Base-by-base conservation (phyloP, 1,140 invertebrate genomes). In the Pemphigus obesinymphae region DNA sequence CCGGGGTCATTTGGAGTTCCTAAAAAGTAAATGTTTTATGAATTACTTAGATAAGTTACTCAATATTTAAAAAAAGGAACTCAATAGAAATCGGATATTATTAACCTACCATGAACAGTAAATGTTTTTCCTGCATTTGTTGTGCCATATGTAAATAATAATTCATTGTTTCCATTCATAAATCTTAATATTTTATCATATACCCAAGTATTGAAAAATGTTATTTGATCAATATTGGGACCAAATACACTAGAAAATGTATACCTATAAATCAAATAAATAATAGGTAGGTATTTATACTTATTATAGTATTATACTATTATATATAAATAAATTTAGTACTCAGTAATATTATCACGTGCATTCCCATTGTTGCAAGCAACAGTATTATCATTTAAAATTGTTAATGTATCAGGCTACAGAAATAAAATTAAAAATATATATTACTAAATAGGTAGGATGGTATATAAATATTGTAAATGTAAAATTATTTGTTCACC, bases 41-140 rank as follows among this genome's bases (percentile, higher is more conserved):
- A 6, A 45, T 45, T 45, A 5, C 1, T 45, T 45, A 40, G n/a
- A n/a, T n/a, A n/a, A n/a, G n/a, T n/a, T n/a, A n/a, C n/a, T n/a
- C n/a, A n/a, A n/a, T n/a, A n/a, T n/a, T n/a, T n/a, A n/a, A n/a
- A n/a, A n/a, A n/a, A n/a, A n/a, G 8, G 43, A 45, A 6, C 13
- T 45, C 10, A 7, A 45, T n/a, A 45, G 8, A 34, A 34, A 78
- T 68, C 26, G 2, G n/a, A 29, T 23, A 8, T n/a, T n/a, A 50
- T 43, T 37, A 82, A 66, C 72, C 76, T 86, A 90, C 90, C 90
- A 86, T 95, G 92, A 63, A 97, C 90, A 0, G 96, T 97, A 85
- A 91, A 96, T 0, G 96, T 97, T 87, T 97, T 97, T 0, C 96
- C 95, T 23, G 91, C 91, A 86, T 91, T 92, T 23, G 92, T 93